Evolutionary conservation across 2,113 vertebrate species (phyloP).

Genomic region (Pan paniscus): DNA sequence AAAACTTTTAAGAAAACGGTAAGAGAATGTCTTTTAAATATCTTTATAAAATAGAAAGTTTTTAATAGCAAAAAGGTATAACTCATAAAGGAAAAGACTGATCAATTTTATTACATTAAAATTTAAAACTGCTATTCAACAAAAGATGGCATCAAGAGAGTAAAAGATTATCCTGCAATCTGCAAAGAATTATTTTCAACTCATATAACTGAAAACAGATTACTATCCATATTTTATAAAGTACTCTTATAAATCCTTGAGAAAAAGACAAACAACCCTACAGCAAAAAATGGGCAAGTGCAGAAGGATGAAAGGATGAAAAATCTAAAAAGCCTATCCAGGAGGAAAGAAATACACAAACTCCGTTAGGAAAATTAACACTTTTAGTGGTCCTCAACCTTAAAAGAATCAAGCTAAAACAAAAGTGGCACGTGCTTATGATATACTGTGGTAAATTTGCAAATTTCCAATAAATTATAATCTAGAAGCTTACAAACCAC

Average conservation of each 20-base stretch:
- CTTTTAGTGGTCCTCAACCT: neutral
- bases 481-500: neutral
- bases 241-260: neutral
- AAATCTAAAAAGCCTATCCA: neutral
- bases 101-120: slow-evolving; percentile 9
- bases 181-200: neutral
- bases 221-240: slow-evolving; percentile 13
- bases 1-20: slow-evolving; percentile 2
- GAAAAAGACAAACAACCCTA: neutral
- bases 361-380: neutral
- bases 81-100: neutral
- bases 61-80: neutral
- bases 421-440: neutral
- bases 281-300: neutral
- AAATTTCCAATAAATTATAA: neutral
- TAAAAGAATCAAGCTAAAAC: neutral
- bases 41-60: neutral
- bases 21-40: neutral
- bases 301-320: neutral
- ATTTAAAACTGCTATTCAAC: neutral
- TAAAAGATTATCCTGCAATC: neutral
- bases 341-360: neutral
- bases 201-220: neutral
- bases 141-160: neutral
- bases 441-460: neutral